Evolutionary conservation across 2,113 vertebrate genomes (phyloP).

Genomic region (Heteronetta atricapilla): DNA sequence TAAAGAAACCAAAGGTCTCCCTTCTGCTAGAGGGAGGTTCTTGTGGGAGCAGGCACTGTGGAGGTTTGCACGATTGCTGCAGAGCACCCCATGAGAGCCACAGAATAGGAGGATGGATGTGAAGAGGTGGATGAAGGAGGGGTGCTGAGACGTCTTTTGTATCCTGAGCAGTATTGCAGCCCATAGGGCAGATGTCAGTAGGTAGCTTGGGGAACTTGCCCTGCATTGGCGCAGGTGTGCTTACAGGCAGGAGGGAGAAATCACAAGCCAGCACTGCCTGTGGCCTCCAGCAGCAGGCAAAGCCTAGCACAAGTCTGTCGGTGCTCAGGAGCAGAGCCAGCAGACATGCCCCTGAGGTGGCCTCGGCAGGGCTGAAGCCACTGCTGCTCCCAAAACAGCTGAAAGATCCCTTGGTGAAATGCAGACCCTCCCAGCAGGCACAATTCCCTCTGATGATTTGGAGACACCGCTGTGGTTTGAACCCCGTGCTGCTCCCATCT

Average conservation of each 20-base stretch:
- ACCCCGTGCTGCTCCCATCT: neutral
- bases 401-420: accelerated
- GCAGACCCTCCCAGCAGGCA: neutral
- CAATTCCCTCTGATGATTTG: accelerated
- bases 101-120: neutral
- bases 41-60: neutral
- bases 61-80: neutral
- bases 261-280: neutral
- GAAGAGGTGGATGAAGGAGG: neutral
- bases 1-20: neutral
- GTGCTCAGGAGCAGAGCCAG: neutral
- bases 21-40: neutral
- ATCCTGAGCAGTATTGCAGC: neutral
- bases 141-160: neutral
- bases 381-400: neutral
- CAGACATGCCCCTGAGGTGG: accelerated
- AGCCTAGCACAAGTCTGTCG: neutral
- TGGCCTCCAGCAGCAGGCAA: neutral
- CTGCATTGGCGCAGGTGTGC: accelerated
- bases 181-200: neutral
- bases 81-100: neutral
- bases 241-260: neutral
- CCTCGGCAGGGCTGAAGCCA: neutral
- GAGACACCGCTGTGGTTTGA: neutral
- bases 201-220: too few species aligned